phyloP scores from a whole-genome alignment of 2,113 vertebrate genomes.

The Anguilla rostrata region DNA sequence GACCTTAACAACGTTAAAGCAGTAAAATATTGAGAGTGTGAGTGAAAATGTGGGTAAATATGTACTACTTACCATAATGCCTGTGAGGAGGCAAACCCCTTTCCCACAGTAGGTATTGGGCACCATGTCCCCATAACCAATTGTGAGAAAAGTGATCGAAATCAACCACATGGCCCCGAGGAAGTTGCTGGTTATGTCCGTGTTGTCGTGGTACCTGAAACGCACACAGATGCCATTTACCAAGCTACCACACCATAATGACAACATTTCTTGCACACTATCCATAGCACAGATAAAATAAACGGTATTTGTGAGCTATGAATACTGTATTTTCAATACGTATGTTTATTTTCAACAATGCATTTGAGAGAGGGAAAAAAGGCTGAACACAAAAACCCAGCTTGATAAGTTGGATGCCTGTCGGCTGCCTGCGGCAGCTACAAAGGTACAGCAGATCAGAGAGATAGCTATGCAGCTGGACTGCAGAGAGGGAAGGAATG shows the following conservation, averaged over 20 bases:
- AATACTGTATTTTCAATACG: not conserved
- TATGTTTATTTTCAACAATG: no score
- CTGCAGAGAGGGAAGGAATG: not conserved
- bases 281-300: not conserved
- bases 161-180: conserved; percentile 99
- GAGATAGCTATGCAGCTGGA: no score
- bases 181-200: conserved; percentile 98
- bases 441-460: no score
- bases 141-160: conserved; percentile 98
- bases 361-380: no score
- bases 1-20: not conserved
- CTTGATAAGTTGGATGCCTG: no score
- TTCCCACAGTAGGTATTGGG: conserved; percentile 99
- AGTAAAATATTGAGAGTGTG: not conserved
- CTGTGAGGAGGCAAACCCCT: conserved; percentile 97
- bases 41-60: not conserved
- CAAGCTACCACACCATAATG: no score
- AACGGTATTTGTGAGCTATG: not conserved
- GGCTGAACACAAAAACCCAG: no score
- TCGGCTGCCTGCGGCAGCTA: no score
- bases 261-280: no score
- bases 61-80: conserved; percentile 89
- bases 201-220: conserved; percentile 94
- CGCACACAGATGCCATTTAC: conserved; percentile 10
- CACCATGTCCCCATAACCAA: conserved; percentile 99